Conservation (phyloP, 2,113 vertebrate genomes). For the Etheostoma spectabile region DNA sequence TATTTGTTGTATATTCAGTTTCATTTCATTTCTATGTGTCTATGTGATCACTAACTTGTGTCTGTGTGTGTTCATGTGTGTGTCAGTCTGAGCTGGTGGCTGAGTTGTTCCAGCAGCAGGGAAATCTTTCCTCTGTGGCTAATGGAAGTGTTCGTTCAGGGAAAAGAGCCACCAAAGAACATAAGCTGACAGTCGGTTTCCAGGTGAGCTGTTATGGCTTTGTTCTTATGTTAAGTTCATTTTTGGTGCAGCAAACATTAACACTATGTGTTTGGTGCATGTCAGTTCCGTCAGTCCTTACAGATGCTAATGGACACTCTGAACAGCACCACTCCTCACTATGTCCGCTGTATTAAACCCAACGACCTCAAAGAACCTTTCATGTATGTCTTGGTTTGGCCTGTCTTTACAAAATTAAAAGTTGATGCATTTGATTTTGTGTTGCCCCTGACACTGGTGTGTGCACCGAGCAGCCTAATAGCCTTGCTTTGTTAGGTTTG, state of each 20-base stretch:
- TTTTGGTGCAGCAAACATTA: not conserved
- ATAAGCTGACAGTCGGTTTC: slow-evolving; percentile 83
- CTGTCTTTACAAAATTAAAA: not conserved
- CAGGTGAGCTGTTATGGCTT: slow-evolving; percentile 77
- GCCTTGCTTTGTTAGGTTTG: slow-evolving; percentile 74
- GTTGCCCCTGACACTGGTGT: not conserved
- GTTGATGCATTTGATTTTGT: not conserved
- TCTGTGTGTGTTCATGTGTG: slow-evolving; percentile 6
- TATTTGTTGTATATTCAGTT: not conserved
- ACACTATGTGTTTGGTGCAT: not conserved
- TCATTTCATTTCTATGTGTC: not conserved
- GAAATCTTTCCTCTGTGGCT: slow-evolving; percentile 32
- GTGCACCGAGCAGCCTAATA: not conserved
- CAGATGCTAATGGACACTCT: slow-evolving; percentile 84
- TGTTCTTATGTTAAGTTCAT: not conserved
- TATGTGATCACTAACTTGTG: not conserved
- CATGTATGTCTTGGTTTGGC: slow-evolving; percentile 63
- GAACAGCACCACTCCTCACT: slow-evolving; percentile 85
- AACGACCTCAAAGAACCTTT: slow-evolving; percentile 86
- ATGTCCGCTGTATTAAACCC: slow-evolving; percentile 89
- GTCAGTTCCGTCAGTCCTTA: slow-evolving; percentile 86
- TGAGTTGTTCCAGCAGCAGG: slow-evolving; percentile 83
- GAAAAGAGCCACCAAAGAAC: slow-evolving; percentile 78
- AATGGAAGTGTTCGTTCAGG: slow-evolving; percentile 72
- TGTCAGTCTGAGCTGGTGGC: slow-evolving; percentile 83